A percentile compares a stretch with the other conserved stretches of the same genome.
Conservation (phyloP, 2,888 invertebrate genomes). For the Serrognathus titanus region DNA sequence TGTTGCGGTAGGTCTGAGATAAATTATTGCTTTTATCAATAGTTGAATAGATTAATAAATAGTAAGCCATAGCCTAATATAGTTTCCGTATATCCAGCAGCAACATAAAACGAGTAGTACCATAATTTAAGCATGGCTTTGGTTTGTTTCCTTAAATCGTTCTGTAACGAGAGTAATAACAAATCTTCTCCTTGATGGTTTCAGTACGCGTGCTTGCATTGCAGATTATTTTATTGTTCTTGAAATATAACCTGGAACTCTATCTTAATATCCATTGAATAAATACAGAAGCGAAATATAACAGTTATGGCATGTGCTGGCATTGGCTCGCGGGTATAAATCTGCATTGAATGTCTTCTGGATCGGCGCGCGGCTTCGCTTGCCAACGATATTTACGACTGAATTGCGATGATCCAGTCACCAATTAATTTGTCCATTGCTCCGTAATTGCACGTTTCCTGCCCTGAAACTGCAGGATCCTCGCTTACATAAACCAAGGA, state of each 20-base stretch:
- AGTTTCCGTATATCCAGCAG: slow-evolving; percentile 17
- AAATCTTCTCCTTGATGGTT: neutral
- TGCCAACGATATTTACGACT: slow-evolving; percentile 37
- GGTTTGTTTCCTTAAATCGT: slow-evolving; percentile 11
- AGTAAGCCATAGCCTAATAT: slow-evolving; percentile 14
- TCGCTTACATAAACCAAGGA: slow-evolving; percentile 19
- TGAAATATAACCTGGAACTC: slow-evolving; percentile 4
- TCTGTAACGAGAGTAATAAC: slow-evolving; percentile 3
- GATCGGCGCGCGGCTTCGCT: slow-evolving; percentile 16
- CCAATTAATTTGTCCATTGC: slow-evolving; percentile 45
- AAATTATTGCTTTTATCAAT: slow-evolving; percentile 16
- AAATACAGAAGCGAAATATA: slow-evolving; percentile 33
- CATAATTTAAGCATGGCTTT: slow-evolving; percentile 13
- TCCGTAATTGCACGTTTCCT: slow-evolving; percentile 44
- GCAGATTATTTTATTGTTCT: slow-evolving; percentile 9
- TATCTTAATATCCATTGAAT: slow-evolving; percentile 22
- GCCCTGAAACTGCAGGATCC: slow-evolving; percentile 26
- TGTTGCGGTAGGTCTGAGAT: slow-evolving; percentile 17
- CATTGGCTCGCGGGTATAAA: slow-evolving; percentile 34
- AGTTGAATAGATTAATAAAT: slow-evolving; percentile 19
- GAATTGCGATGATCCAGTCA: slow-evolving; percentile 41
- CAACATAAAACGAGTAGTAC: slow-evolving; percentile 4
- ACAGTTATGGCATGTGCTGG: slow-evolving; percentile 40
- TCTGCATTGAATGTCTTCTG: slow-evolving; percentile 42
- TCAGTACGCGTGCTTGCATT: slow-evolving; percentile 8